Base-by-base conservation (phyloP, 2,888 invertebrate species). In the Chrysolina oricalcia region DNA sequence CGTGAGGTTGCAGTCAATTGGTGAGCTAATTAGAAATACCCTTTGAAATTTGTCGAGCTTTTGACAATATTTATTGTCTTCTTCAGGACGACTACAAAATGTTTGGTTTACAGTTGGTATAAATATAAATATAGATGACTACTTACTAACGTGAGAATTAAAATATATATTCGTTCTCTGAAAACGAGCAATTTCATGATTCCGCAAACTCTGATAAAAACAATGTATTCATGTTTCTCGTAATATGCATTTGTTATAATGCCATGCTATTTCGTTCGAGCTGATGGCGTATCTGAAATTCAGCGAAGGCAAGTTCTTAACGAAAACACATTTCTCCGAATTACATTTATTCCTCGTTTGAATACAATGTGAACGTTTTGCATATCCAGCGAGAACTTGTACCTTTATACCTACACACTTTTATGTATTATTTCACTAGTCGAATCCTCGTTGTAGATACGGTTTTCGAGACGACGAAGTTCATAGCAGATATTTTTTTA, bases 321-420 rank as follows among this genome's bases (percentile, higher is more conserved):
- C 59, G 59, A 59, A 53, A 59, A 59, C 59, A 59, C 59, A 59
- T 59, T 27, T 59, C 35, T 15, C n/a, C 27, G 59, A 59, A 59
- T 59, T 59, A 59, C 59, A 35, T 59, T 59, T 59, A 5, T 8
- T 15, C 59, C 35, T 59, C 59, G 23, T 59, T 59, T 27, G 59
- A 59, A 59, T 59, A 59, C 59, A 15, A 59, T 59, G 35, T 13
- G 59, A 8, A 59, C 35, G 35, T 17, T 27, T 59, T 59, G 23
- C 35, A 59, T 59, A 59, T 59, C 59, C 27, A 35, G n/a, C 15
- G 59, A 35, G 23, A 59, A 23, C 56, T 21, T 56, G n/a, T 35
- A 35, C 15, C n/a, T n/a, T n/a, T n/a, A 59, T 59, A 59, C 59
- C 59, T 59, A 59, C n/a, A 27, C 27, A n/a, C n/a, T 59, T 59